Base-by-base conservation (phyloP, 2,888 invertebrate genomes). In the Metallyticus violacea region DNA sequence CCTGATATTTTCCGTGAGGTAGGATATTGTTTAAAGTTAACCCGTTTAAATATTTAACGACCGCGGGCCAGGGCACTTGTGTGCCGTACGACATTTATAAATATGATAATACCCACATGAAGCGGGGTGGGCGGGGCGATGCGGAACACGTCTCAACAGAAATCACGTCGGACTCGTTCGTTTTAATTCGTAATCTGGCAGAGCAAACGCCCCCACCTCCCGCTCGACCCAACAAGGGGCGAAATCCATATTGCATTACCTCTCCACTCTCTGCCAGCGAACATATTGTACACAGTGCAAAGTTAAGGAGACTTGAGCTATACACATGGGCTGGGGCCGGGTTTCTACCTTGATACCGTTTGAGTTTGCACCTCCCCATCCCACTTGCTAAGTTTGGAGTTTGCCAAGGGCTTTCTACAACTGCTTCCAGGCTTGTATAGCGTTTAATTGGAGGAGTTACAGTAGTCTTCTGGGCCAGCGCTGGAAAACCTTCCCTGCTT, bases 371-470 rank as follows among this genome's bases (percentile, higher is more conserved):
- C 40, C 40, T 6, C 40, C 40, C 40, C 40, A 62, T 22, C 40
- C 40, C 15, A 62, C 40, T 62, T 62, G 40, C 40, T 22, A 62
- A 62, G 40, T 62, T 62, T 62, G 40, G 40, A 81, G 81, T 81
- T 81, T 81, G 62, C 81, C 30, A 81, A 26, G 26, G 30, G 40
- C 26, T 81, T 62, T 40, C 7, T 81, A 81, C 15, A 81, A 81
- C 30, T 62, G 26, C 40, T 25, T 40, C 76, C 76, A 62, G 26
- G 76, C 26, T 82, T 76, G 26, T 82, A 76, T 76, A 26, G 82
- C 76, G 82, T 82, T 76, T 82, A 82, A 82, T 82, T 82, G 82
- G 76, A 81, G 40, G 81, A 82, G 82, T 82, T 76, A 76, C 62
- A 76, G 82, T 76, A 25, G 62, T 25, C 26, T 62, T 40, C 7